phyloP scores from a whole-genome alignment of 2,797 vertebrate genomes.

The Myotis pilosus region DNA sequence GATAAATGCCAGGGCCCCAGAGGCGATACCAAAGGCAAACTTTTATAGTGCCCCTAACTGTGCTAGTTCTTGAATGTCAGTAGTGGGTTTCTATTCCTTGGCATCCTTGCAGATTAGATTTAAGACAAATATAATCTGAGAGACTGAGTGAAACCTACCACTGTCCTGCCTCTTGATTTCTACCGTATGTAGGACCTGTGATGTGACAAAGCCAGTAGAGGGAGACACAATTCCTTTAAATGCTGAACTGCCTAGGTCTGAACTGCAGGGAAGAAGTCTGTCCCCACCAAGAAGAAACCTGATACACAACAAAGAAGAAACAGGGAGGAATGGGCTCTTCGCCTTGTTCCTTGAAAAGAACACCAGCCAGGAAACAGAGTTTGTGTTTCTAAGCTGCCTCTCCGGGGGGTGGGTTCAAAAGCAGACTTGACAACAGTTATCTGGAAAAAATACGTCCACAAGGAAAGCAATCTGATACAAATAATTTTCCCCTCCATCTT shows the following conservation, averaged over 20 bases:
- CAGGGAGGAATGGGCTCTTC: not conserved
- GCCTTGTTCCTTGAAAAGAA: not conserved
- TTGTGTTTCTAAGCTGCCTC: constrained; percentile 20
- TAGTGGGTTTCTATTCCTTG: not conserved
- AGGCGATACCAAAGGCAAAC: not conserved
- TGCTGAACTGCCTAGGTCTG: not conserved
- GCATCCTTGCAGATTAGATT: not conserved
- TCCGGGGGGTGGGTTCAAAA: constrained; percentile 34
- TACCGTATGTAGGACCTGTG: not conserved
- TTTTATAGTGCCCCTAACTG: no score
- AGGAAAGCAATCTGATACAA: constrained; percentile 54
- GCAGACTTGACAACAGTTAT: constrained; percentile 45
- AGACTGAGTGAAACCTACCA: not conserved
- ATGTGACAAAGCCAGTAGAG: not conserved
- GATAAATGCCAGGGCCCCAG: not conserved
- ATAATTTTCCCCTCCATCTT: not conserved
- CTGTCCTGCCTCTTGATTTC: not conserved
- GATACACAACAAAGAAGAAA: not conserved
- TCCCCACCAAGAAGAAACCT: constrained; percentile 27
- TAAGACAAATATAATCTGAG: not conserved
- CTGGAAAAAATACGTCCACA: constrained; percentile 3
- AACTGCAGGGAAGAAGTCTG: not conserved
- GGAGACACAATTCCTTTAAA: constrained; percentile 34
- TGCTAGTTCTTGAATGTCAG: not conserved
- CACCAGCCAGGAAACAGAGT: not conserved